Base-by-base conservation (phyloP, 2,113 vertebrate species). In the Nycticorax nycticorax region DNA sequence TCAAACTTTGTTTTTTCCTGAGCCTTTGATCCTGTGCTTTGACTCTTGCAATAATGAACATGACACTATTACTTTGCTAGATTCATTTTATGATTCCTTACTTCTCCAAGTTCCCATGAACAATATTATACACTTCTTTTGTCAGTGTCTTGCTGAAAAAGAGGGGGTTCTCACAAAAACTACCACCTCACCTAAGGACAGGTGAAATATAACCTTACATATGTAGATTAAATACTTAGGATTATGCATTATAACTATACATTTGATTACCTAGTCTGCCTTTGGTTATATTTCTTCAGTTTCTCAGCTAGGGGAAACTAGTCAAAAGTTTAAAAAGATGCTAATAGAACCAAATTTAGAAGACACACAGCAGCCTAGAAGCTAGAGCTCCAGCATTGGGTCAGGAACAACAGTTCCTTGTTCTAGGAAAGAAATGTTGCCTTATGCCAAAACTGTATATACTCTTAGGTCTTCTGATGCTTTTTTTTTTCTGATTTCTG, bases 1-100 rank as follows among this genome's bases (percentile, higher is more conserved):
- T 96, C 86, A 97, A 96, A 95, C 87, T 89, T 97, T 97, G 85
- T 93, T 96, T 97, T 97, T 92, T 85, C 81, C 95, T 68, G 35
- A 89, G 47, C 15, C 74, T 97, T 98, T 95, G 88, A 96, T 94
- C 69, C 47, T 92, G 60, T 68, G 74, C 82, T 95, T 94, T 95
- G 96, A 91, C 72, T 97, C 79, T 78, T 89, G 73, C 74, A 88
- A 45, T 85, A 82, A 93, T 67, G 85, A 74, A 97, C 41, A 62
- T 20, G 43, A 85, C 63, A 63, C 60, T 62, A n/a, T 85, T 92
- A 95, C 73, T 93, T 85, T 81, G 8, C 56, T 87, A 73, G 91
- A 78, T 85, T 64, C 3, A 52, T 43, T 94, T 85, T 90, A 43
- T 66, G 52, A 85, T 96, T 90, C 50, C 71, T 93, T 92, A 56